Evolutionary conservation across 1,140 invertebrate genomes (phyloP).

Genomic region (Drosophila kepulauana): DNA sequence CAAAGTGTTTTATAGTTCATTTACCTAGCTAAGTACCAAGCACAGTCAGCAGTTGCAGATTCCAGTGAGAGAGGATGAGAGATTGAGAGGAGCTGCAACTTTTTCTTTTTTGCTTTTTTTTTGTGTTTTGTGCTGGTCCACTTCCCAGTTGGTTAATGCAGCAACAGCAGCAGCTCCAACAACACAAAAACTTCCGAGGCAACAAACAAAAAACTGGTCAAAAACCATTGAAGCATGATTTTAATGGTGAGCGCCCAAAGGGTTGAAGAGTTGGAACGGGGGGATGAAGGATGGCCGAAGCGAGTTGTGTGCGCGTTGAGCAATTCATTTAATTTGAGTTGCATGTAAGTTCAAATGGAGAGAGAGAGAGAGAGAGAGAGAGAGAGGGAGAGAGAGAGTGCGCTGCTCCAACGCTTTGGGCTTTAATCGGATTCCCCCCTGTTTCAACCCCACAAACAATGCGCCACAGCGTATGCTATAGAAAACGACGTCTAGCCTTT

Average conservation of each 20-base stretch:
- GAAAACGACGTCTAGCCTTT: constrained; percentile 32
- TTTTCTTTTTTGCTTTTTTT: constrained; percentile 14
- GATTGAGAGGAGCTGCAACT: constrained; percentile 15
- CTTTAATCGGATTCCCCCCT: constrained; percentile 35
- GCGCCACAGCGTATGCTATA: constrained; percentile 40
- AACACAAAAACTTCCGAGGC: constrained; percentile 67
- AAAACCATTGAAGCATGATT: constrained; percentile 81
- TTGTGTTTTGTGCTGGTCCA: constrained; percentile 17
- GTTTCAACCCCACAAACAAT: constrained; percentile 42
- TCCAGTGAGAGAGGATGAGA: not conserved
- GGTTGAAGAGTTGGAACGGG: constrained; percentile 10
- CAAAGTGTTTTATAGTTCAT: constrained; percentile 76
- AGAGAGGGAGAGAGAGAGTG: not conserved
- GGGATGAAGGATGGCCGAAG: constrained; percentile 1
- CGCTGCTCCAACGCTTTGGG: constrained; percentile 30
- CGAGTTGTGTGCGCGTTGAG: constrained; percentile 46
- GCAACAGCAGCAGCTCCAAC: constrained; percentile 44
- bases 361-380: not conserved
- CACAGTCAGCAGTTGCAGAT: not conserved
- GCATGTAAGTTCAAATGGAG: constrained; percentile 48
- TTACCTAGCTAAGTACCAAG: constrained; percentile 64
- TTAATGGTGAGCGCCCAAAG: constrained; percentile 58
- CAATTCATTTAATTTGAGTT: constrained; percentile 83
- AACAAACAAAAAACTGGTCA: constrained; percentile 72
- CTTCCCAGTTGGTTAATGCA: constrained; percentile 57